Evolutionary conservation across 2,113 vertebrate species (phyloP), one percentile per base, ranked within the genome.

Genomic region (Zingel zingel): DNA sequence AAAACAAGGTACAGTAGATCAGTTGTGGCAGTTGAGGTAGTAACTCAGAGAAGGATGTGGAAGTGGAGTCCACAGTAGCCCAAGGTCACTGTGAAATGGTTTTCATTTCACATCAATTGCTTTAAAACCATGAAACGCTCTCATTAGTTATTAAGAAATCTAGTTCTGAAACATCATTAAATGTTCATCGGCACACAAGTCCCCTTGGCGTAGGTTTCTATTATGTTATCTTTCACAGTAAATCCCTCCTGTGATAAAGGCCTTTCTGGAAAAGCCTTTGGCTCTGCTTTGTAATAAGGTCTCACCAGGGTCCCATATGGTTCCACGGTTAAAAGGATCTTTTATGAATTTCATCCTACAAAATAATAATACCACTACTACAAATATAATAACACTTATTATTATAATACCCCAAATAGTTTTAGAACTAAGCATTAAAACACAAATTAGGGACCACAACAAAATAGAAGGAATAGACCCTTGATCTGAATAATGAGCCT

Each of bases 41-140:
- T 74, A 86, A 71, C 72, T 86, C 77, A 69, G 21, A 39, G 48
- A 62, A 5, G 25, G 23, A 67, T 71, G 77, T 33, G 16, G 27
- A 68, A 77, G 23, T 21, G 62, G 56, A 70, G 39, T 48, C 59
- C 39, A 21, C 12, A 6, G 54, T 45, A 43, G 65, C 62, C 64
- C 79, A 85, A 90, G 86, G 85, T 89, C 85, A 86, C 8, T 4
- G 21, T 18, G 76, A 77, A 74, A 61, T 6, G 6, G 43, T 63
- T 50, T 74, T 58, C 23, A 65, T 25, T 73, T 25, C 47, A 54
- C 18, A 63, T 61, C 76, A 88, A 87, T 39, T 57, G 16, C 73
- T 86, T 64, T 33, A 72, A 80, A 89, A 79, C 62, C 79, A 65
- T 87, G 30, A 85, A 76, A 86, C 12, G 1, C 30, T 30, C 62